Conservation (phyloP, 2,888 invertebrate species). For the Tholera decimalis region DNA sequence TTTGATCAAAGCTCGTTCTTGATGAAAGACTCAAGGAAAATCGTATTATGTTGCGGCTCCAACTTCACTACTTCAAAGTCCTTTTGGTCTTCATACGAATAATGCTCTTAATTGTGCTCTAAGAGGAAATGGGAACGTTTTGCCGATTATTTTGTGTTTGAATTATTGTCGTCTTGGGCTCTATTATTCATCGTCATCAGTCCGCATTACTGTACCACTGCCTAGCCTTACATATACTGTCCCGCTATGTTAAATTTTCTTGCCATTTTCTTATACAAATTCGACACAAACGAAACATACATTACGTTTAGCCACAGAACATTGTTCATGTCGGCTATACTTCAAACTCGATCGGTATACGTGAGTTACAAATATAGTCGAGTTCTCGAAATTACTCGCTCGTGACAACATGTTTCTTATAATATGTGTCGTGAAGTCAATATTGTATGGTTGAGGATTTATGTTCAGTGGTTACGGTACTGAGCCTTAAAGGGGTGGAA, state of each 20-base stretch:
- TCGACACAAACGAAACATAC: slow-evolving; percentile 51
- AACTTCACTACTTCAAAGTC: too few relatives aligned
- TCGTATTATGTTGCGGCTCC: too few relatives aligned
- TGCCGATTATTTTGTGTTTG: not conserved
- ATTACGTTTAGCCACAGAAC: slow-evolving; percentile 62
- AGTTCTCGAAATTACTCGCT: slow-evolving; percentile 78
- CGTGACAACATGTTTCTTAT: slow-evolving; percentile 79
- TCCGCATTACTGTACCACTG: slow-evolving; percentile 5
- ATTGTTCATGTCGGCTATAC: slow-evolving; percentile 66
- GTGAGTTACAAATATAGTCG: slow-evolving; percentile 67
- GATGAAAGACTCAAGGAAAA: too few relatives aligned
- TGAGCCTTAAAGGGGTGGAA: slow-evolving; percentile 12
- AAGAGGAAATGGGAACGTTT: not conserved
- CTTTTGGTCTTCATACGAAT: too few relatives aligned
- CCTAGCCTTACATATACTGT: slow-evolving; percentile 16
- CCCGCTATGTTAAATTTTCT: slow-evolving; percentile 33
- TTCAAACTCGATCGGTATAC: slow-evolving; percentile 69
- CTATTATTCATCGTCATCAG: not conserved
- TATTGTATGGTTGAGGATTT: slow-evolving; percentile 43
- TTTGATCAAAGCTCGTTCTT: too few relatives aligned
- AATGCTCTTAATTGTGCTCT: too few relatives aligned
- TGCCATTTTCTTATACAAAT: slow-evolving; percentile 49
- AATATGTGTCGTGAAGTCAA: slow-evolving; percentile 55
- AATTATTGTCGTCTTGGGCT: not conserved
- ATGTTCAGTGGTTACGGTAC: slow-evolving; percentile 22